phyloP scores from a whole-genome alignment of 2,797 vertebrate species.

The Melanotaenia trifasciata region DNA sequence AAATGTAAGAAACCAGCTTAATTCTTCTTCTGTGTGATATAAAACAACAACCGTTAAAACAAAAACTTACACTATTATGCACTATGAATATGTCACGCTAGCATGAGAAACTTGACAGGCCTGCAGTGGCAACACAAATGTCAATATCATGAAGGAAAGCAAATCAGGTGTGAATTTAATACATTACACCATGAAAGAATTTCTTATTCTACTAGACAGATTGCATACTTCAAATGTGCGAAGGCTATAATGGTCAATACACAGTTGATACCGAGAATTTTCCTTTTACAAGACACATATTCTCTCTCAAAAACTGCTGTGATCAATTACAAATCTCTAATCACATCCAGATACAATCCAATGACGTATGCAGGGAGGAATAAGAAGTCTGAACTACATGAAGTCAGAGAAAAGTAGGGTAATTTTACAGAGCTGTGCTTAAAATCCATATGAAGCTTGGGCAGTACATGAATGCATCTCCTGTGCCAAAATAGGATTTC shows the following conservation, averaged over 20 bases:
- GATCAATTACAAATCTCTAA: constrained; percentile 5
- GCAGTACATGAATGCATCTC: not conserved
- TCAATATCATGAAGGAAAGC: not conserved
- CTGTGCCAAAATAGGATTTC: not conserved
- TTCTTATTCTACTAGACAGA: no score
- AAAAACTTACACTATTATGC: not conserved
- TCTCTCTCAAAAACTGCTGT: not conserved
- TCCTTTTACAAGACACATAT: not conserved
- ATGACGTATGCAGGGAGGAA: not conserved
- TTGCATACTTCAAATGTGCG: not conserved
- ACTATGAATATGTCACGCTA: not conserved
- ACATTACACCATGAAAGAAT: not conserved
- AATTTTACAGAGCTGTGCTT: not conserved
- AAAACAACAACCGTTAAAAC: not conserved
- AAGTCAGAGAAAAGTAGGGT: not conserved
- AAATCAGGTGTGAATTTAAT: not conserved
- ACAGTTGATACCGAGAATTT: not conserved
- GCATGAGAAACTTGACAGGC: not conserved
- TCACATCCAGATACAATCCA: not conserved
- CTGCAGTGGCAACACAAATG: not conserved
- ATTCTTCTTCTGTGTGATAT: not conserved
- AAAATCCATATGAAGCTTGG: not conserved
- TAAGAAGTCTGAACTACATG: constrained; percentile 1
- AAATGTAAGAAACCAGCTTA: not conserved
- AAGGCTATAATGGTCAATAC: not conserved